Evolutionary conservation across 2,888 invertebrate genomes (phyloP).

Genomic region (Microdon myrmicae): DNA sequence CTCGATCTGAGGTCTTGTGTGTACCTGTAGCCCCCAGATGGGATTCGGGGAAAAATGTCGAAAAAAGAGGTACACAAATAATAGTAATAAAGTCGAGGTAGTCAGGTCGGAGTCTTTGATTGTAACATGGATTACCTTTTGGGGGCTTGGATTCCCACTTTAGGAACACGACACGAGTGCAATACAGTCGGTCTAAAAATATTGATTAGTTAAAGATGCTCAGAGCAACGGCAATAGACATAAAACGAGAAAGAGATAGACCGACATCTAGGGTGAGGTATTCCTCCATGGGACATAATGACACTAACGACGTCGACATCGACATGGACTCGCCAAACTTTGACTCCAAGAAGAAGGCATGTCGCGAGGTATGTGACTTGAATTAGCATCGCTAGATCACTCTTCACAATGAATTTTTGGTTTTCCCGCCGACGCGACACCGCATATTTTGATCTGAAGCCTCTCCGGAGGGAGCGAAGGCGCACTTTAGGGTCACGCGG

Average conservation of each 20-base stretch:
- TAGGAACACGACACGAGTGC: slow-evolving; percentile 20
- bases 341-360: slow-evolving; percentile 41
- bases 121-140: slow-evolving; percentile 52
- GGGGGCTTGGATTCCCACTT: slow-evolving; percentile 42
- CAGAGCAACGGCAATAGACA: slow-evolving; percentile 5
- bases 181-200: slow-evolving; percentile 24
- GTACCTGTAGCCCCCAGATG: slow-evolving; percentile 37
- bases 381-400: slow-evolving; percentile 42
- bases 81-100: slow-evolving; percentile 51
- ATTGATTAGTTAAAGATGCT: slow-evolving; percentile 51
- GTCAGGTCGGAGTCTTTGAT: slow-evolving; percentile 52
- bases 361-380: slow-evolving; percentile 45
- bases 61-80: slow-evolving; percentile 34
- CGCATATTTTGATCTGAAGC: slow-evolving; percentile 34
- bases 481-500: slow-evolving; percentile 42
- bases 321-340: slow-evolving; percentile 11
- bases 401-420: slow-evolving; percentile 19
- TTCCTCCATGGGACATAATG: slow-evolving; percentile 41
- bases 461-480: slow-evolving; percentile 29
- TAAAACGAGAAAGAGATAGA: slow-evolving; percentile 7
- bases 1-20: slow-evolving; percentile 30
- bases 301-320: slow-evolving; percentile 30
- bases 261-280: slow-evolving; percentile 39
- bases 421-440: slow-evolving; percentile 20
- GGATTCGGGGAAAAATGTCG: slow-evolving; percentile 10